These are phyloP conservation scores for Thereva unica DNA, from an alignment of 2,888 invertebrate species.

Conservation along the genomic window DNA sequence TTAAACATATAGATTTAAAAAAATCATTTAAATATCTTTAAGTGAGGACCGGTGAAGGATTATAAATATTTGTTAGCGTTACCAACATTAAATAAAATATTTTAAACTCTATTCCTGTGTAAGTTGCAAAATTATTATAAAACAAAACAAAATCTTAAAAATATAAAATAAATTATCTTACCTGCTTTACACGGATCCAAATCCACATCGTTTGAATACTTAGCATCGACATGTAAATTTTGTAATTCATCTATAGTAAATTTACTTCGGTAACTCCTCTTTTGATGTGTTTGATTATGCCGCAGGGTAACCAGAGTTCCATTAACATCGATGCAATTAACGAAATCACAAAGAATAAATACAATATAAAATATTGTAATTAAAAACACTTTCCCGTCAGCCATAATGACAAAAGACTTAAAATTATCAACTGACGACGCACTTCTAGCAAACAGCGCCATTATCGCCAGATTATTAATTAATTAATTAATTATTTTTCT, in stretches of 20 bases:
- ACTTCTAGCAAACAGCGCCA: too few relatives aligned
- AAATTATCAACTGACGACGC: too few relatives aligned
- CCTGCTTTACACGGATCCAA: slow-evolving; percentile 88
- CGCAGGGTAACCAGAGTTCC: background rate
- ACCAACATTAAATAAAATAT: too few relatives aligned
- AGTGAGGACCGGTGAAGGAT: too few relatives aligned
- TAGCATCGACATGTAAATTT: slow-evolving; percentile 66
- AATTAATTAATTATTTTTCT: too few relatives aligned
- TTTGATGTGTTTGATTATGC: slow-evolving; percentile 39
- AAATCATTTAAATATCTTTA: too few relatives aligned
- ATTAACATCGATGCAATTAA: slow-evolving; percentile 13
- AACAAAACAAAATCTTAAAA: background rate
- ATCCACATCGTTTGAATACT: slow-evolving; percentile 75
- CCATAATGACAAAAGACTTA: background rate
- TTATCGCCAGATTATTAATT: too few relatives aligned
- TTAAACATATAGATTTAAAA: too few relatives aligned
- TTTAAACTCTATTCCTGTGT: too few relatives aligned
- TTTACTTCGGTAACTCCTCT: slow-evolving; percentile 50
- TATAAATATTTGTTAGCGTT: too few relatives aligned
- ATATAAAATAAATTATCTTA: slow-evolving; percentile 59
- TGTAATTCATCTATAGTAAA: slow-evolving; percentile 73
- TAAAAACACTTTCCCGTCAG: slow-evolving; percentile 8
- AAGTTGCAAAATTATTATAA: background rate
- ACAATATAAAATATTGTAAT: slow-evolving; percentile 13
- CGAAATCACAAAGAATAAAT: slow-evolving; percentile 6